A percentile compares a stretch with the other conserved stretches of the same genome.
These are phyloP conservation scores for Rhea americana DNA, from an alignment of 2,113 vertebrate species.

Conservation along the genomic window DNA sequence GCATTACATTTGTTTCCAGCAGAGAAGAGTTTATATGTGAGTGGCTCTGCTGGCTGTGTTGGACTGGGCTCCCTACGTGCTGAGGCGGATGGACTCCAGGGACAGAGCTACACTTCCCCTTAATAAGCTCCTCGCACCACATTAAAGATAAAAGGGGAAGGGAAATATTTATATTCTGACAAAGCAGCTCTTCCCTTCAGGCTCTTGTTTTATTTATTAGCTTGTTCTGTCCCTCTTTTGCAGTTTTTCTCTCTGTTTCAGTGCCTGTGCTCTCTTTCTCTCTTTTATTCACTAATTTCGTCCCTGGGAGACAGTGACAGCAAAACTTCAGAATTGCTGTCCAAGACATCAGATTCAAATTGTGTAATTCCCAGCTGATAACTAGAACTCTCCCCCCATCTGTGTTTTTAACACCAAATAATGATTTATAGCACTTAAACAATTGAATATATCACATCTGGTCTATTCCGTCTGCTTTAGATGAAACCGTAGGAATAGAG, in stretches of 20 bases:
- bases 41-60: slow-evolving; percentile 22
- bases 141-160: slow-evolving; percentile 83
- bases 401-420: slow-evolving; percentile 14
- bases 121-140: slow-evolving; percentile 82
- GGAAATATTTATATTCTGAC: slow-evolving; percentile 88
- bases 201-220: slow-evolving; percentile 85
- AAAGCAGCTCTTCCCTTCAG: slow-evolving; percentile 82
- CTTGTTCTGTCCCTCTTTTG: slow-evolving; percentile 72
- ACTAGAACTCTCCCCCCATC: slow-evolving; percentile 27
- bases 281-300: slow-evolving; percentile 58
- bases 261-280: slow-evolving; percentile 46
- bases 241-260: slow-evolving; percentile 52
- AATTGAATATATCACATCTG: background rate
- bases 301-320: slow-evolving; percentile 66
- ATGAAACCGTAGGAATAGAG: background rate
- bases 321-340: slow-evolving; percentile 34
- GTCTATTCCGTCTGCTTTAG: background rate
- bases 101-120: slow-evolving; percentile 74
- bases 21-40: slow-evolving; percentile 61
- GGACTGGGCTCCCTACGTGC: slow-evolving; percentile 57
- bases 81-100: slow-evolving; percentile 70
- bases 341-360: slow-evolving; percentile 49
- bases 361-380: slow-evolving; percentile 65
- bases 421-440: background rate
- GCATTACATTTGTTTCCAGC: slow-evolving; percentile 54